Percentiles rank a stretch among this genome's conserved stretches.
phyloP scores from a whole-genome alignment of 2,888 invertebrate genomes.

The Gerris lacustris region DNA sequence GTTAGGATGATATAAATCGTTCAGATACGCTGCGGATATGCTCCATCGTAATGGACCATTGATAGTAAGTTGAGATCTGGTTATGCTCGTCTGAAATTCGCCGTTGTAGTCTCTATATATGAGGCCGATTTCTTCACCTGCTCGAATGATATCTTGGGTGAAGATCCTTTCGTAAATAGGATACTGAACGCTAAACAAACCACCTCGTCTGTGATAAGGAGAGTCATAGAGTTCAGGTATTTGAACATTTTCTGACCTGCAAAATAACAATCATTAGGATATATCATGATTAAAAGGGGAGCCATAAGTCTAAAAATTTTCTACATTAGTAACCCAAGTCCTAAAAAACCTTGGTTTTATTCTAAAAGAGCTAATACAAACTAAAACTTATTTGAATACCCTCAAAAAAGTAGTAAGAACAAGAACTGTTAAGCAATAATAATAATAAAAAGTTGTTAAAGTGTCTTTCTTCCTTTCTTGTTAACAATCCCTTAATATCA shows the following conservation, averaged over 20 bases:
- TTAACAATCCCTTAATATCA: too few relatives aligned
- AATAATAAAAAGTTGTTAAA: too few relatives aligned
- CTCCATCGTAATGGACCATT: conserved; percentile 69
- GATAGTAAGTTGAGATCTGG: conserved; percentile 69
- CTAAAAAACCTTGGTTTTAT: too few relatives aligned
- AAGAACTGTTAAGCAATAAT: too few relatives aligned
- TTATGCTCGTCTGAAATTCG: conserved; percentile 71
- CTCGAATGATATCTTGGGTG: conserved; percentile 63
- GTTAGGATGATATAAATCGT: conserved; percentile 48
- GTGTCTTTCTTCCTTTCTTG: too few relatives aligned
- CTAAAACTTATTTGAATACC: too few relatives aligned
- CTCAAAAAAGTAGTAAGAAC: too few relatives aligned
- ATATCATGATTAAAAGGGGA: neutral
- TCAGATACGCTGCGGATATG: conserved; percentile 72
- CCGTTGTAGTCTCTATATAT: conserved; percentile 77
- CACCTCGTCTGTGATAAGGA: conserved; percentile 62
- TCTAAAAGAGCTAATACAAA: too few relatives aligned
- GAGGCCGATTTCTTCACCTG: conserved; percentile 71
- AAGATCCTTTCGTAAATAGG: conserved; percentile 76
- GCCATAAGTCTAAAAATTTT: too few relatives aligned
- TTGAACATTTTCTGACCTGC: neutral
- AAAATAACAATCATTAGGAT: neutral
- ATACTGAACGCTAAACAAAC: conserved; percentile 70
- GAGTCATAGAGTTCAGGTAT: conserved; percentile 49
- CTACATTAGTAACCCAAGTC: too few relatives aligned